Percentiles rank a stretch among this genome's conserved stretches.
Evolutionary conservation across 2,888 invertebrate species (phyloP).

Genomic region (Tolmerus cingulatus): DNA sequence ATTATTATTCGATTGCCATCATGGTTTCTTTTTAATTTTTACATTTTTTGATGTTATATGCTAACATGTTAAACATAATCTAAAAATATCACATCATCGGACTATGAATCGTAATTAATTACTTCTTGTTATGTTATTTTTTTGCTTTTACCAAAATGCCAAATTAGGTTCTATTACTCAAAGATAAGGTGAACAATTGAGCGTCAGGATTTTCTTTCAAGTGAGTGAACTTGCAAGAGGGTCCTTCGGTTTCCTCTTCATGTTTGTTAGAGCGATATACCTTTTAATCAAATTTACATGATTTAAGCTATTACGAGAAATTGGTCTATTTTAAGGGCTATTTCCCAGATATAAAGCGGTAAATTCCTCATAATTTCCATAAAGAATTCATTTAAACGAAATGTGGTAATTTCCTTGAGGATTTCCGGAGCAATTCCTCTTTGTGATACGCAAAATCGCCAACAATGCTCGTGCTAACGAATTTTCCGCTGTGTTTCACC

Average conservation of each 20-base stretch:
- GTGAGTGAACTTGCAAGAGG: background rate
- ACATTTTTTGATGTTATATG: too few relatives aligned
- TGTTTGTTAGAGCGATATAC: background rate
- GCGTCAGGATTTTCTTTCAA: background rate
- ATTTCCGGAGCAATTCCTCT: constrained; percentile 18
- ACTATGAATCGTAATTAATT: too few relatives aligned
- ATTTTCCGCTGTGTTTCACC: background rate
- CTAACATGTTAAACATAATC: too few relatives aligned
- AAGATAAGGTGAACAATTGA: background rate
- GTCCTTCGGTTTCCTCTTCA: background rate
- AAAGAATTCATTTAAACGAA: constrained; percentile 29
- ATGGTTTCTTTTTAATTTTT: too few relatives aligned
- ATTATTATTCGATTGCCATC: too few relatives aligned
- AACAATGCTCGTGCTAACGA: background rate
- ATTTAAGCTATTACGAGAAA: constrained; percentile 12
- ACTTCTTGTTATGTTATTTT: background rate
- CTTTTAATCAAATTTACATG: constrained; percentile 15
- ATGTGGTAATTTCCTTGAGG: constrained; percentile 16
- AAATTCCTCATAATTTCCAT: constrained; percentile 16
- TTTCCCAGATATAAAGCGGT: background rate
- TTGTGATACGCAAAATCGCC: constrained; percentile 13
- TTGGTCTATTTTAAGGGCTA: background rate
- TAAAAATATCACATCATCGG: too few relatives aligned
- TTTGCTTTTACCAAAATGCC: background rate
- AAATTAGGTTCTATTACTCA: background rate